phyloP scores from a whole-genome alignment of 2,797 vertebrate genomes.

The Poeciliopsis gracilis region DNA sequence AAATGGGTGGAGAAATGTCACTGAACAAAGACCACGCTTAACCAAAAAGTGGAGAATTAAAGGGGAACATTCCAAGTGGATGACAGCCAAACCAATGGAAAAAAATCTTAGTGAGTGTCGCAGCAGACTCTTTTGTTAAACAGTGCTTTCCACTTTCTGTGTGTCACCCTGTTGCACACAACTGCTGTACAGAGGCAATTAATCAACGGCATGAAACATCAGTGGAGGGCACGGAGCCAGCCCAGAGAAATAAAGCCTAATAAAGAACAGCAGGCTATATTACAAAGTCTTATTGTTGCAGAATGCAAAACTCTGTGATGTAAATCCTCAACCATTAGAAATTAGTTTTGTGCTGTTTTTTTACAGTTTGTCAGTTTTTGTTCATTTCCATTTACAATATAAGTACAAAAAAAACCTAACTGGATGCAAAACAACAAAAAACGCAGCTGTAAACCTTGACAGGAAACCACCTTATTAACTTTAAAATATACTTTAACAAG shows the following conservation, averaged over 20 bases:
- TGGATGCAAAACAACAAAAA: background rate
- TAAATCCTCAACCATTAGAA: slow-evolving; percentile 36
- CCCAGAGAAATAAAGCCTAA: slow-evolving; percentile 31
- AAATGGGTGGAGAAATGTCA: slow-evolving; percentile 26
- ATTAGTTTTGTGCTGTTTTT: slow-evolving; percentile 6
- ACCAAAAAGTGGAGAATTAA: slow-evolving; percentile 23
- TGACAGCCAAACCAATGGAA: slow-evolving; percentile 45
- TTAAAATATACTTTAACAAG: background rate
- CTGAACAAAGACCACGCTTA: slow-evolving; percentile 28
- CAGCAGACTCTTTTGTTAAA: slow-evolving; percentile 52
- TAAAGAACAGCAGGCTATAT: slow-evolving; percentile 29
- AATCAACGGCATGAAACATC: slow-evolving; percentile 45
- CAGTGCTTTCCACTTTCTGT: slow-evolving; percentile 39
- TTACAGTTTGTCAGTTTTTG: background rate
- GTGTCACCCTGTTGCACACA: slow-evolving; percentile 30
- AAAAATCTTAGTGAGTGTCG: slow-evolving; percentile 31
- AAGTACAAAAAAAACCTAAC: background rate
- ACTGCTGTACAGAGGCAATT: slow-evolving; percentile 18
- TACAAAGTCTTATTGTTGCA: slow-evolving; percentile 63
- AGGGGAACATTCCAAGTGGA: slow-evolving; percentile 42
- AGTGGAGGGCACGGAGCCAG: slow-evolving; percentile 51
- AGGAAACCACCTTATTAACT: too few relatives aligned
- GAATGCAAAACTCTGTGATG: slow-evolving; percentile 41
- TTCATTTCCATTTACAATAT: background rate
- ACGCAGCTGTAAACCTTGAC: background rate